Percentiles rank a stretch among this genome's conserved stretches.
phyloP scores from a whole-genome alignment of 2,797 vertebrate species.

The Helarctos malayanus region DNA sequence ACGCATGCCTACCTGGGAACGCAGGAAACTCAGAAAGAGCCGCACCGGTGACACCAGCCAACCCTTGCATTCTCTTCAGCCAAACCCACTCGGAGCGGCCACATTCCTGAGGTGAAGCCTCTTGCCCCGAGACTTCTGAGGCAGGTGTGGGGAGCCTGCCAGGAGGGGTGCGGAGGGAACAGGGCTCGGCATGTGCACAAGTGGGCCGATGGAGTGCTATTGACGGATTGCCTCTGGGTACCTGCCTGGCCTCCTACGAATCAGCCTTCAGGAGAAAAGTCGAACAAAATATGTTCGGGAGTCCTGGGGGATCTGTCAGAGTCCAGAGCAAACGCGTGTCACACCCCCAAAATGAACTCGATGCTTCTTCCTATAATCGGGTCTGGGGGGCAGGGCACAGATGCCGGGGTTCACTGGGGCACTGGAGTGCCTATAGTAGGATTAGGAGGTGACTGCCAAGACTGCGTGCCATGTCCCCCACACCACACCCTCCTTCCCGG shows the following conservation, averaged over 20 bases:
- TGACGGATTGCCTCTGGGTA: slow-evolving; percentile 67
- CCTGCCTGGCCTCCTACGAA: slow-evolving; percentile 58
- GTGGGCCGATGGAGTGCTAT: slow-evolving; percentile 25
- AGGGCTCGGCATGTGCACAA: not conserved
- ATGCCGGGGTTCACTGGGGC: slow-evolving; percentile 65
- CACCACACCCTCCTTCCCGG: not conserved
- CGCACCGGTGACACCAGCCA: not conserved
- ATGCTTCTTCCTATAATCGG: slow-evolving; percentile 73
- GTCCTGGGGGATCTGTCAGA: slow-evolving; percentile 70
- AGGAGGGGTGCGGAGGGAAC: slow-evolving; percentile 33
- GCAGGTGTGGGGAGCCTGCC: slow-evolving; percentile 48
- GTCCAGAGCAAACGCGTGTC: slow-evolving; percentile 68
- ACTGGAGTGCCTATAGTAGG: not conserved
- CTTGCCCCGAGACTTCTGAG: slow-evolving; percentile 29
- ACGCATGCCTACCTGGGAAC: accelerated
- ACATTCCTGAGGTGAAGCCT: slow-evolving; percentile 65
- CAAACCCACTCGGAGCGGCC: not conserved
- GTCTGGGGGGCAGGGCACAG: slow-evolving; percentile 63
- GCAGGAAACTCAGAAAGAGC: not conserved
- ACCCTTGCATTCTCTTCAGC: not conserved
- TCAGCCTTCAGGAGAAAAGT: slow-evolving; percentile 80
- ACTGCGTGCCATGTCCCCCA: not conserved
- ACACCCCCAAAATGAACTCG: slow-evolving; percentile 62
- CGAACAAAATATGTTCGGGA: slow-evolving; percentile 73
- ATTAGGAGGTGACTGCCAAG: slow-evolving; percentile 13